Base-by-base conservation (phyloP, 2,888 invertebrate genomes). In the Biston stratarius region DNA sequence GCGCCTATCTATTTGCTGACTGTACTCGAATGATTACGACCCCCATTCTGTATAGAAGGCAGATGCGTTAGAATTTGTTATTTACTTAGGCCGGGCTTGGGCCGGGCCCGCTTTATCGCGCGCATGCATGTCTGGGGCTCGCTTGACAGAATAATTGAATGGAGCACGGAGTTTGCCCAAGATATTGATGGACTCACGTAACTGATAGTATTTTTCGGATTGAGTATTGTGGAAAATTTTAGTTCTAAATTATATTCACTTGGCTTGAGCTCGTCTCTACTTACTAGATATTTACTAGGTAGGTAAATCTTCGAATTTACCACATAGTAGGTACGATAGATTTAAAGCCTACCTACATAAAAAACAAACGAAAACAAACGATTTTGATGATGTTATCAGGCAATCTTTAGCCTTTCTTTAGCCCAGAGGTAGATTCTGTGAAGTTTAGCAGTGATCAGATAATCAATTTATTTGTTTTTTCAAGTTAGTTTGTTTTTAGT, bases 61-160 rank as follows among this genome's bases (percentile, higher is more conserved):
- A 92, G 92, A 92, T 92, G 92, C 89, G 89, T 81, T 84, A 80
- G 79, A 82, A 79, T 77, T 77, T 77, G 76, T 70, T 91, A 88
- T 92, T 92, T 92, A 84, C 89, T 90, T 92, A 92, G 92, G 92
- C 86, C 83, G 84, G 61, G 92, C 86, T 83, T 84, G 61, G 67
- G 67, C 56, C 63, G 51, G 53, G 80, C 82, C 82, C 81, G 82
- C 71, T 85, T 89, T 89, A 89, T 89, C 88, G 82, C 82, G 73
- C 74, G 77, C 74, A 76, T 87, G 88, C 87, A 88, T 81, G 87
- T 84, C 87, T 83, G 77, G 81, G 85, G 84, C 79, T 76, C 75
- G 79, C 82, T 77, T 79, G 77, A 80, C 81, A 74, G 79, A 83
- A 83, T 86, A 83, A 87, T 87, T 84, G 83, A 83, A 85, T 75